phyloP scores from a whole-genome alignment of 2,797 vertebrate species.

The Chiroxiphia lanceolata region DNA sequence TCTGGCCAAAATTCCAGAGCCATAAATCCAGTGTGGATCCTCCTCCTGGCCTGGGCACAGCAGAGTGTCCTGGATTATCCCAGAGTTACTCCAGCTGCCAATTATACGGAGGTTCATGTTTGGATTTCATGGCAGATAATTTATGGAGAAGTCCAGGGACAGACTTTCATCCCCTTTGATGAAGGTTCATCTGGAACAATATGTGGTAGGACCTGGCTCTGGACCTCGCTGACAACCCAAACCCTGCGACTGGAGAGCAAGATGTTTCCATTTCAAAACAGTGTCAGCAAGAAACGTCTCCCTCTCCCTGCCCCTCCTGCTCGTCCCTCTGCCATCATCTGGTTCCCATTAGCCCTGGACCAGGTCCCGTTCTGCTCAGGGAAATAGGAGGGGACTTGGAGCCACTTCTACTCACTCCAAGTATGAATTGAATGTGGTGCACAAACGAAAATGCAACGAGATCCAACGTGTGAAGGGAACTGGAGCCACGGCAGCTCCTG shows the following conservation, averaged over 20 bases:
- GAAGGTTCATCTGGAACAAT: not conserved
- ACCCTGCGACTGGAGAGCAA: not conserved
- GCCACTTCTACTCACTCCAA: not conserved
- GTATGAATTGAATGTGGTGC: not conserved
- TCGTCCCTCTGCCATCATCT: constrained; percentile 33
- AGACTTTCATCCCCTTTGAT: not conserved
- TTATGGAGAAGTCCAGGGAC: not conserved
- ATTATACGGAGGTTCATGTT: not conserved
- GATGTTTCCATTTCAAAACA: not conserved
- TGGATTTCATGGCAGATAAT: not conserved
- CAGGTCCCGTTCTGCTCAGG: not conserved
- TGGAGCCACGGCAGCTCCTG: not conserved
- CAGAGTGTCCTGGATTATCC: not conserved
- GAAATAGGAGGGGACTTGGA: constrained; percentile 17
- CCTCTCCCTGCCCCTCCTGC: not conserved
- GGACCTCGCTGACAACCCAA: not conserved
- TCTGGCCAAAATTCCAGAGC: not conserved
- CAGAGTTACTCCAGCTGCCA: not conserved
- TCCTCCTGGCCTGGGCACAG: not conserved
- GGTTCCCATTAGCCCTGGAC: constrained; percentile 50
- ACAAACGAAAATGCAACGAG: not conserved
- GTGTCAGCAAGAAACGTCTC: not conserved
- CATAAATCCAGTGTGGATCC: not conserved
- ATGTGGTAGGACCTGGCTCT: not conserved
- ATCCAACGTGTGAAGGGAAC: not conserved